These are phyloP conservation scores for Clavelina lepadiformis DNA, from an alignment of 23 tunicate genomes.

Conservation along the genomic window DNA sequence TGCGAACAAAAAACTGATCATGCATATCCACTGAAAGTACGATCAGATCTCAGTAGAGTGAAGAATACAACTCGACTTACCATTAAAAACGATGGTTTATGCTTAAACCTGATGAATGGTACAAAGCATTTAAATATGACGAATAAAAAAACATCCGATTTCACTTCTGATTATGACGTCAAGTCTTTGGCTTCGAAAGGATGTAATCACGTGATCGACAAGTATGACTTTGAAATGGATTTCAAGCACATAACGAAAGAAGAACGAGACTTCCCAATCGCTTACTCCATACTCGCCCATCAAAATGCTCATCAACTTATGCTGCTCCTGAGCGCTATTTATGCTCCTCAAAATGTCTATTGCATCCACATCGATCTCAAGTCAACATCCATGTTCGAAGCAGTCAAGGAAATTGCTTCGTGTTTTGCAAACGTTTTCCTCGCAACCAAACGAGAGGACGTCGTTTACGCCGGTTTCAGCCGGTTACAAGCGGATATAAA, in stretches of 20 bases:
- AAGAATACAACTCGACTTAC: too few species aligned
- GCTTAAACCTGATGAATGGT: too few species aligned
- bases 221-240: constrained; percentile 3
- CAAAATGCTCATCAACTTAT: constrained; percentile 35
- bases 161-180: neutral
- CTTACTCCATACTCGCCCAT: constrained; percentile 54
- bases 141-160: neutral
- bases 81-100: too few species aligned
- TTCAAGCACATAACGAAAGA: neutral
- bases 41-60: too few species aligned
- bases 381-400: neutral
- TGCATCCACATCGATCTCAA: constrained; percentile 69
- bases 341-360: constrained; percentile 55
- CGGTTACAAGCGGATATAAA: constrained; percentile 67
- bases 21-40: too few species aligned
- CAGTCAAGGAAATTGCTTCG: constrained; percentile 9
- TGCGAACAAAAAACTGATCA: too few species aligned
- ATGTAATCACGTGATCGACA: constrained; percentile 5
- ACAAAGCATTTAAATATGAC: too few species aligned
- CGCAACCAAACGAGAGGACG: constrained; percentile 19
- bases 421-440: constrained; percentile 67
- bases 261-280: constrained; percentile 46
- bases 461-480: constrained; percentile 45
- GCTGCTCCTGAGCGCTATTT: constrained; percentile 52
- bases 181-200: neutral